Percentiles rank a stretch among this genome's conserved stretches.
Evolutionary conservation across 2,797 vertebrate species (phyloP).

Genomic region (Molossus molossus): DNA sequence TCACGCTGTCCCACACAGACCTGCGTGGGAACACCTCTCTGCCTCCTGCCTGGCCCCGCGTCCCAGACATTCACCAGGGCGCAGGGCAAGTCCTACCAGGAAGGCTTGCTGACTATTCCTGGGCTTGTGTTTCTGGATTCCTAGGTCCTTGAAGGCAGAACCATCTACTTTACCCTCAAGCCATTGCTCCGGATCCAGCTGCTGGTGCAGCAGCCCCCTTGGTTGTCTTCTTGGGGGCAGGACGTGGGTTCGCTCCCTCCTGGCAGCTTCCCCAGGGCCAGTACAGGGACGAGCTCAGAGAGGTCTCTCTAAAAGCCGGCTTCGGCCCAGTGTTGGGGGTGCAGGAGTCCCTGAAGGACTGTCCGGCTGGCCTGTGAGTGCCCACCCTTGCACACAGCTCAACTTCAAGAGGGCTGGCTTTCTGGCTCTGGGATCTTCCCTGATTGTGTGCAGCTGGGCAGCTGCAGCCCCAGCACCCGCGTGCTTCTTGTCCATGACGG

Average conservation of each 20-base stretch:
- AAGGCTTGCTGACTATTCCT: accelerated
- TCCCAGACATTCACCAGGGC: accelerated
- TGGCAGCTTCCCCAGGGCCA: neutral
- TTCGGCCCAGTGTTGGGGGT: neutral
- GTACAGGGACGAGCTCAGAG: neutral
- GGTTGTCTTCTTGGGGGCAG: neutral
- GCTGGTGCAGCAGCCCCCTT: no score
- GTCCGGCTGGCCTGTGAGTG: neutral
- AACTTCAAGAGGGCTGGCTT: no score
- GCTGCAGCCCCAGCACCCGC: no score
- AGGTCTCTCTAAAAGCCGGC: neutral
- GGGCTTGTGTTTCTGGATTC: no score
- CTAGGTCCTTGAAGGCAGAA: neutral
- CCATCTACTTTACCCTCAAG: neutral
- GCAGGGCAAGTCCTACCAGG: no score
- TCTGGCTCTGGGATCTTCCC: no score
- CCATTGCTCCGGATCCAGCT: no score
- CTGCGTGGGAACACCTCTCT: neutral
- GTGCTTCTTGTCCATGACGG: neutral
- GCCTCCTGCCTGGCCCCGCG: neutral
- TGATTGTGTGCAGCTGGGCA: accelerated
- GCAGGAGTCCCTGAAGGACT: neutral
- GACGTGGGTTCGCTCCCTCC: neutral
- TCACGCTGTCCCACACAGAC: neutral
- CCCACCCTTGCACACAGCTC: neutral